Evolutionary conservation across 2,888 invertebrate genomes (phyloP).

Genomic region (Cosmia pyralina): DNA sequence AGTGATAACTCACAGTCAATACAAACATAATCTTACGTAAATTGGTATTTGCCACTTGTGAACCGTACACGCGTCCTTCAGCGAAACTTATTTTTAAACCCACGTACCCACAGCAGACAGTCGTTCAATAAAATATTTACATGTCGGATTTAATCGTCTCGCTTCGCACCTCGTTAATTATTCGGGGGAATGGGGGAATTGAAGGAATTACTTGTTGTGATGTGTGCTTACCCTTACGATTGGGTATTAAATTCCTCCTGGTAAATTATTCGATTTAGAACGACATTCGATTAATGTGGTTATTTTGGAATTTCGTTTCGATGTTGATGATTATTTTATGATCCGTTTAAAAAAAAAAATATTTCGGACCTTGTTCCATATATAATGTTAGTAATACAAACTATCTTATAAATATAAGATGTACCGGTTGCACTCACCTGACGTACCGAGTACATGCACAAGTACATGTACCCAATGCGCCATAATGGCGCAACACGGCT

Average conservation of each 20-base stretch:
- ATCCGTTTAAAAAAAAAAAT: no score
- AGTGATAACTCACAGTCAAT: not conserved
- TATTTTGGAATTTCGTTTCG: conserved; percentile 33
- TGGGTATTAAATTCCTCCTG: conserved; percentile 32
- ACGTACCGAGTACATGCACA: no score
- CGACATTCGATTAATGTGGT: conserved; percentile 39
- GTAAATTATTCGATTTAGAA: conserved; percentile 52
- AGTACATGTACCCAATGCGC: no score
- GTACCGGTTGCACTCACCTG: no score
- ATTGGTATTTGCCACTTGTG: conserved; percentile 2
- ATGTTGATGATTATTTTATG: conserved; percentile 6
- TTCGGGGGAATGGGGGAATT: conserved; percentile 39
- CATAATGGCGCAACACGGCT: no score
- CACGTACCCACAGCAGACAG: conserved; percentile 5
- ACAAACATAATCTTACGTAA: conserved; percentile 6
- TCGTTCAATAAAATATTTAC: conserved; percentile 59
- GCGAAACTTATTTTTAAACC: conserved; percentile 34
- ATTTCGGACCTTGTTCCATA: no score
- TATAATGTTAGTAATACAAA: no score
- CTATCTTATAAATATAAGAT: no score
- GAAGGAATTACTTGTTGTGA: conserved; percentile 44
- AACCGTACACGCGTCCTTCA: conserved; percentile 41
- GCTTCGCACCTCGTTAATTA: conserved; percentile 60
- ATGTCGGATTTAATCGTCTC: conserved; percentile 57
- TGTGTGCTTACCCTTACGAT: conserved; percentile 45